These are phyloP conservation scores for Megastigmus dorsalis DNA, from an alignment of 2,888 invertebrate genomes.

Conservation along the genomic window DNA sequence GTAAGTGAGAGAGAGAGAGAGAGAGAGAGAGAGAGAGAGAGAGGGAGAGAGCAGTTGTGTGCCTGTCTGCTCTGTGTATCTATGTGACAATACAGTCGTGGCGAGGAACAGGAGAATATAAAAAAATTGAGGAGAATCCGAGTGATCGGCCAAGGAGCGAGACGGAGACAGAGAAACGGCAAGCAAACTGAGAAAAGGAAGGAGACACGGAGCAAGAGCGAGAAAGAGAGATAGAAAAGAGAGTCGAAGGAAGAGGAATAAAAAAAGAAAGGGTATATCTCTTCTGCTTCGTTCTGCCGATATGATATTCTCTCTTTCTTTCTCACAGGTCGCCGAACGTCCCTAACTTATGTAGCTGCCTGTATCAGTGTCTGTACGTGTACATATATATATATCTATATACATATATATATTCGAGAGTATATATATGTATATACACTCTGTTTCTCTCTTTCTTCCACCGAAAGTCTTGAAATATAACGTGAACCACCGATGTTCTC, in stretches of 20 bases:
- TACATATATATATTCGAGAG: background rate
- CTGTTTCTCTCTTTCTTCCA: background rate
- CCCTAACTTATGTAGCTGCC: background rate
- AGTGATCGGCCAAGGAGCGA: constrained; percentile 28
- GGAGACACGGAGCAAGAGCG: background rate
- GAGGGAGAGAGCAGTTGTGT: background rate
- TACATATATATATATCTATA: background rate
- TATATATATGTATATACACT: background rate
- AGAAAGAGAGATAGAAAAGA: constrained; percentile 19
- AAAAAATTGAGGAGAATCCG: constrained; percentile 7
- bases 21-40: background rate
- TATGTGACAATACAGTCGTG: constrained; percentile 4
- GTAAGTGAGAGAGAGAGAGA: background rate
- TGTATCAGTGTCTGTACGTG: background rate
- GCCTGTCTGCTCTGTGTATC: background rate
- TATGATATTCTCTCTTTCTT: constrained; percentile 16
- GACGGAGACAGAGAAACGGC: constrained; percentile 14
- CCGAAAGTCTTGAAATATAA: no score
- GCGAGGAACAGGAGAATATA: constrained; percentile 22
- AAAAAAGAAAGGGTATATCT: constrained; percentile 26
- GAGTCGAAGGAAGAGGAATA: constrained; percentile 9
- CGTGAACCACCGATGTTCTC: background rate
- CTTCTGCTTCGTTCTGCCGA: constrained; percentile 17
- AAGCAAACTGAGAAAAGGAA: constrained; percentile 10
- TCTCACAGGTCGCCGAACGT: constrained; percentile 3